Evolutionary conservation across 2,888 invertebrate species (phyloP).

Genomic region (Oligia latruncula): DNA sequence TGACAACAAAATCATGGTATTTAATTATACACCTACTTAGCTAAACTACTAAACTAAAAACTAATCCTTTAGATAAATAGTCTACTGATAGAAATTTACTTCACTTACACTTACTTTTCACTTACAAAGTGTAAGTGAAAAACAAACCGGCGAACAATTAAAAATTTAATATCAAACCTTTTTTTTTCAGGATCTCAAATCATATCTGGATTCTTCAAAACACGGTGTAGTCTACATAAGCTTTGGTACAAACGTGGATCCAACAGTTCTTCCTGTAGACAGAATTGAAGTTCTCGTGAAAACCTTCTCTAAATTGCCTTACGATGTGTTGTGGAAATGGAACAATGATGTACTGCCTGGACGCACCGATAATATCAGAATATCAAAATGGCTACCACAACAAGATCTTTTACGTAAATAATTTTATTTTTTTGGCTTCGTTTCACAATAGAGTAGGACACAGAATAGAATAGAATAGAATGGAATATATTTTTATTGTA

Average conservation of each 20-base stretch:
- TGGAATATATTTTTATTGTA: too few relatives aligned
- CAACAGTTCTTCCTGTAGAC: slow-evolving; percentile 68
- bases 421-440: neutral
- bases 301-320: slow-evolving; percentile 78
- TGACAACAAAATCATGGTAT: too few relatives aligned
- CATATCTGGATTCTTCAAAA: slow-evolving; percentile 35
- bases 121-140: neutral
- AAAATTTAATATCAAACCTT: neutral
- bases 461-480: too few relatives aligned
- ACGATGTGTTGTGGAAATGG: slow-evolving; percentile 83
- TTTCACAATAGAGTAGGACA: too few relatives aligned
- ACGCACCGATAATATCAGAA: slow-evolving; percentile 70
- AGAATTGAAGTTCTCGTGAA: slow-evolving; percentile 71
- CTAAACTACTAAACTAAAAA: too few relatives aligned
- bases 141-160: neutral
- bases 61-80: neutral
- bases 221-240: slow-evolving; percentile 42
- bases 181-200: slow-evolving; percentile 37
- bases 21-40: too few relatives aligned
- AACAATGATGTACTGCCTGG: slow-evolving; percentile 71
- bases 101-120: too few relatives aligned
- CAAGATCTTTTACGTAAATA: slow-evolving; percentile 79
- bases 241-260: slow-evolving; percentile 43
- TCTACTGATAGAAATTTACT: neutral
- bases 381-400: slow-evolving; percentile 81